A percentile compares a stretch with the other conserved stretches of the same genome.
phyloP scores from a whole-genome alignment of 1,140 invertebrate species.

The Nilaparvata lugens region DNA sequence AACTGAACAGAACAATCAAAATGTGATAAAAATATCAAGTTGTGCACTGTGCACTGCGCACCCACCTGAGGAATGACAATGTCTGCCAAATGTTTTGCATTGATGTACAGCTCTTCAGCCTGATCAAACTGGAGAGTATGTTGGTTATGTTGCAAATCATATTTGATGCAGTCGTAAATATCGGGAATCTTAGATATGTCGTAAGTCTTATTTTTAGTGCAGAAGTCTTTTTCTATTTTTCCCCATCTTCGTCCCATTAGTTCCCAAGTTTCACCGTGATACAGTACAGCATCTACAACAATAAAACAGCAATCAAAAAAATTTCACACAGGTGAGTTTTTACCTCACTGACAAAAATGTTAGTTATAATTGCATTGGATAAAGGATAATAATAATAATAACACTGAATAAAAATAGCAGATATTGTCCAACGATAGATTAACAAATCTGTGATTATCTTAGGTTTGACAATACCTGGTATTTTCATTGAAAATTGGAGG shows the following conservation, averaged over 20 bases:
- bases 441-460: too few relatives aligned
- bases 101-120: constrained; percentile 90
- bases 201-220: constrained; percentile 81
- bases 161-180: constrained; percentile 99
- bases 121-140: constrained; percentile 88
- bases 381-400: too few relatives aligned
- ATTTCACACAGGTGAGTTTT: not conserved
- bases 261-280: constrained; percentile 99
- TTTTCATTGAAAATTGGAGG: too few relatives aligned
- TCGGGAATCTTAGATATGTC: constrained; percentile 99
- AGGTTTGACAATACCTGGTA: too few relatives aligned
- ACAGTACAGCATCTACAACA: constrained; percentile 72
- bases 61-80: constrained; percentile 94
- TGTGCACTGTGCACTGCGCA: too few relatives aligned
- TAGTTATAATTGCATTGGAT: too few relatives aligned
- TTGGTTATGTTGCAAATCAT: constrained; percentile 97
- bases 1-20: constrained; percentile 8
- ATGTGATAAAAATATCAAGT: too few relatives aligned
- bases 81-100: constrained; percentile 92
- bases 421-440: too few relatives aligned
- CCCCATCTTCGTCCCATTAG: constrained; percentile 95
- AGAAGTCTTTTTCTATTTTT: constrained; percentile 98
- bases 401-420: too few relatives aligned
- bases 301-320: constrained; percentile 1
- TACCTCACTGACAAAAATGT: too few relatives aligned